Base-by-base conservation (phyloP, 2,797 vertebrate genomes). In the Melanotaenia nigrans region DNA sequence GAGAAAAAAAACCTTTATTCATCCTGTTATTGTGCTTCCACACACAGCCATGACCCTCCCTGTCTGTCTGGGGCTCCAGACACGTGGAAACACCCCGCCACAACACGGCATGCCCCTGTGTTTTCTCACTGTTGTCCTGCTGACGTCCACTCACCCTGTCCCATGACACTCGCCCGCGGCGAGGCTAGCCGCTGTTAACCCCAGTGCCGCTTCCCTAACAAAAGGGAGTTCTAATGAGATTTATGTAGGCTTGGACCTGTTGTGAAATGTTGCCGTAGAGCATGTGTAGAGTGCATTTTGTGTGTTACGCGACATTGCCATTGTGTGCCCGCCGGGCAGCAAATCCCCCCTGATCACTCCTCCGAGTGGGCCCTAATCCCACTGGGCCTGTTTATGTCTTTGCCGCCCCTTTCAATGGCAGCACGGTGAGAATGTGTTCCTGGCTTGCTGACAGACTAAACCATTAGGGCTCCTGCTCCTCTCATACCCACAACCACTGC, bases 341-440 rank as follows among this genome's bases (percentile, higher is more conserved):
- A 94, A 95, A 95, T 93, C 93, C 93, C 93, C 92, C 70, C 77
- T 91, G 92, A 92, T 93, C 92, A 93, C 88, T 91, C 79, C 83
- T 90, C 87, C 59, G 86, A 90, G 88, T 89, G 90, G 86, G 71
- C 74, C 80, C 79, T 95, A 94, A 94, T 94, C 94, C 92, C 83
- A 82, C 87, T 81, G 74, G 81, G 75, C 76, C 76, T 92, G 92
- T 94, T 93, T 90, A 94, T 92, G 83, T 92, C 91, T 92, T 93
- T 93, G 71, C 85, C 18, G 35, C 75, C 85, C 77, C 63, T 89
- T 92, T 92, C 83, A 89, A 75, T 61, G 35, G 82, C 78, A 81
- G 78, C 80, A 87, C 84, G 78, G 67, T 88, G 91, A 89, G 85
- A 93, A 94, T 92, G 87, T 87, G 83, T 73, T 65, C 65, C 89